phyloP scores from a whole-genome alignment of 2,113 vertebrate genomes.

The Hippolais icterina region DNA sequence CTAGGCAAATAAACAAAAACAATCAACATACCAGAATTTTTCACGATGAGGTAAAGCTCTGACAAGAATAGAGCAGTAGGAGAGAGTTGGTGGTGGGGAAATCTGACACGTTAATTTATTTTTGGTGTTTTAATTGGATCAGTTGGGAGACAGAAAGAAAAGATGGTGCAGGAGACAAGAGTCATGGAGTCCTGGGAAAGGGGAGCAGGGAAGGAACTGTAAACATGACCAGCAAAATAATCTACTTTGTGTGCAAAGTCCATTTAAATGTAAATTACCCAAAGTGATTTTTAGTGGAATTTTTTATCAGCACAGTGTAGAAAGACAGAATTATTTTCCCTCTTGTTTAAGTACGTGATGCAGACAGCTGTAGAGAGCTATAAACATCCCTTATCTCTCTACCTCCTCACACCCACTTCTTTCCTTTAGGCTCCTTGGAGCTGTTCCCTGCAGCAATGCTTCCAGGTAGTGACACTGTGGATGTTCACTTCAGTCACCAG shows the following conservation, averaged over 20 bases:
- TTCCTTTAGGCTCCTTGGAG: conserved; percentile 26
- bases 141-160: conserved; percentile 2
- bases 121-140: conserved; percentile 48
- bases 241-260: conserved; percentile 37
- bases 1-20: background rate
- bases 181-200: background rate
- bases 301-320: conserved; percentile 31
- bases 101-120: conserved; percentile 51
- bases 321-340: conserved; percentile 7
- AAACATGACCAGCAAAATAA: conserved; percentile 60
- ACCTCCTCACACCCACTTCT: conserved; percentile 6
- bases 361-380: conserved; percentile 21
- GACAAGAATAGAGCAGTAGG: background rate
- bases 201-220: conserved; percentile 17
- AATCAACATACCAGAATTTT: background rate
- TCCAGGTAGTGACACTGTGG: conserved; percentile 41
- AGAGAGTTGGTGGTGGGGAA: background rate
- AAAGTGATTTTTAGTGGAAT: conserved; percentile 39
- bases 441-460: conserved; percentile 59
- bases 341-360: conserved; percentile 21
- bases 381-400: background rate
- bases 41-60: background rate
- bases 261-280: conserved; percentile 74
- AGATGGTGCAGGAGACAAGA: background rate
- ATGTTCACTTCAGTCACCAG: conserved; percentile 45